phyloP scores from a whole-genome alignment of 2,888 invertebrate species.

The Acleris emargana region DNA sequence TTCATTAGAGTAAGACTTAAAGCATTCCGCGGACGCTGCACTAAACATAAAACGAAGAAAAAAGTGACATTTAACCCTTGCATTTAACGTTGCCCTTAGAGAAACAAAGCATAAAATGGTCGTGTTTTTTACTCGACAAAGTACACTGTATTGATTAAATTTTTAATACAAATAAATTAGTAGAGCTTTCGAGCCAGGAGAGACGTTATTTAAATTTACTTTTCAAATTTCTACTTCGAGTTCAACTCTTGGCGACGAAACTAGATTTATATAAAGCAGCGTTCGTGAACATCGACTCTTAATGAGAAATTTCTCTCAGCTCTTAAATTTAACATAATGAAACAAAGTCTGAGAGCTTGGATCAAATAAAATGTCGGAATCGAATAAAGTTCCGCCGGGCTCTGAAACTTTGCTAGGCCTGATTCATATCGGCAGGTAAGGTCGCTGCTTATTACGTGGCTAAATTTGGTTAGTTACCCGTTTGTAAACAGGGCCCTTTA shows the following conservation, averaged over 20 bases:
- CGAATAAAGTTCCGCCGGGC: conserved; percentile 4
- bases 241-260: not conserved
- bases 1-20: conserved; percentile 5
- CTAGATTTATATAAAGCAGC: not conserved
- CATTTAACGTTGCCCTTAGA: not conserved
- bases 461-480: conserved; percentile 24
- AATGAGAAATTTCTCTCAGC: conserved; percentile 14
- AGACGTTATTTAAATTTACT: not conserved
- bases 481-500: conserved; percentile 23
- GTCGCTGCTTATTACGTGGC: conserved; percentile 20
- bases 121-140: not conserved
- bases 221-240: not conserved
- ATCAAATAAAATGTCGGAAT: conserved; percentile 9
- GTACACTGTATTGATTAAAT: not conserved
- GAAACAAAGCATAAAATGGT: not conserved
- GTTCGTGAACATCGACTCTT: conserved; percentile 6
- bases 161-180: too few species aligned
- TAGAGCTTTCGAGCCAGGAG: too few species aligned
- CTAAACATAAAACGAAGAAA: not conserved
- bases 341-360: conserved; percentile 1
- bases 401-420: conserved; percentile 6
- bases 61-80: not conserved
- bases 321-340: conserved; percentile 13
- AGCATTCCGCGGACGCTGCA: conserved; percentile 2
- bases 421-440: conserved; percentile 16